Base-by-base conservation (phyloP, 2,888 invertebrate genomes). In the Stenurella melanura region DNA sequence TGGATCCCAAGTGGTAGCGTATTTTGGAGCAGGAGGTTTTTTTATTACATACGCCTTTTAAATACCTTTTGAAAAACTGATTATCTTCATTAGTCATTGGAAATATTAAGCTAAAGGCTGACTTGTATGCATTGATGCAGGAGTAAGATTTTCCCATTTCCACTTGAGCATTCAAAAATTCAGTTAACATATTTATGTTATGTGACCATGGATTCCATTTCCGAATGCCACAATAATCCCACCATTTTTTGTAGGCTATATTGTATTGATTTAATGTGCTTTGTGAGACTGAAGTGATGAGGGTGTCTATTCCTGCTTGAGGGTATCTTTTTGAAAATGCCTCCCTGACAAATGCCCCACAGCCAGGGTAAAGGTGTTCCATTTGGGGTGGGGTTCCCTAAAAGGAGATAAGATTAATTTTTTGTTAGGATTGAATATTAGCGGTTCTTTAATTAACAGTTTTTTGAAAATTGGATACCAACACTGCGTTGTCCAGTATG, bases 401-500 rank as follows among this genome's bases (percentile, higher is more conserved):
- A 76, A 83, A 84, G 83, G 82, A 38, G 82, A 85, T 56, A 77
- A 71, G 38, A 87, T 57, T 42, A 86, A 75, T 38, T 82, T 75
- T 61, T 18, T 61, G 34, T 68, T 61, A 15, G 85, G 85, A 50
- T 75, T 10, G 42, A 87, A 82, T 21, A 81, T 21, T 15, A 85
- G 69, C n/a, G 75, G 72, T 26, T 79, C 21, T 34, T n/a, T 9
- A 11, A 67, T 54, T 64, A 68, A 30, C 19, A 76, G 19, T 54
- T 58, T 70, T n/a, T 58, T 26, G 67, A 85, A 86, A 6, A 86
- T 9, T 4, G 86, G 85, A 67, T 78, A 87, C 86, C 85, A 87
- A 0, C 84, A 82, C 12, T 61, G 61, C 3, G 5, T 30, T 26
- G 30, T 10, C 61, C 61, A 61, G 12, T 19, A 1, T 5, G 84